Evolutionary conservation across 2,113 vertebrate genomes (phyloP).

Genomic region (Geococcyx californianus): DNA sequence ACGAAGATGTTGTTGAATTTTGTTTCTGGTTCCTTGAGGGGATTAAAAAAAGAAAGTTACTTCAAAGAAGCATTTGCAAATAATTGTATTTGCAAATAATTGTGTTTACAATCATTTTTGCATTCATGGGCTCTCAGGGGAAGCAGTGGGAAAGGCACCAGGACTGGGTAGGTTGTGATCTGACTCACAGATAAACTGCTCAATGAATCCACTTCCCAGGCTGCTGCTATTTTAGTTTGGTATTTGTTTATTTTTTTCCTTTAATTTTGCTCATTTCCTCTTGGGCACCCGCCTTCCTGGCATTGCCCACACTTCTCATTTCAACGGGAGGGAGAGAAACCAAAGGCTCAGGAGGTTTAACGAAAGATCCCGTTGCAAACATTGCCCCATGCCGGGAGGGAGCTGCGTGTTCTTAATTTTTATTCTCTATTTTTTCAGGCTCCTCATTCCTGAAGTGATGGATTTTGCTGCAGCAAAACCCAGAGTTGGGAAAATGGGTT

Average conservation of each 20-base stretch:
- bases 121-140: not conserved
- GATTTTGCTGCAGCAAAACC: not conserved
- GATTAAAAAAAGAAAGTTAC: not conserved
- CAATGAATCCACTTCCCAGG: not conserved
- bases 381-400: not conserved
- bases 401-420: not conserved
- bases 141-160: not conserved
- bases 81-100: not conserved
- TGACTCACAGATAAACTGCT: conserved; percentile 33
- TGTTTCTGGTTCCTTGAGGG: not conserved
- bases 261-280: not conserved
- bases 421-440: not conserved
- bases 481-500: not conserved
- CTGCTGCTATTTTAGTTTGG: not conserved
- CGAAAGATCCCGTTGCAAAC: not conserved
- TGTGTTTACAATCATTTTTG: not conserved
- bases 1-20: not conserved
- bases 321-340: not conserved
- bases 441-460: not conserved
- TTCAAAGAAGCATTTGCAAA: not conserved
- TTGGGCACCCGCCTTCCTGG: not conserved
- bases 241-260: not conserved
- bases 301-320: not conserved
- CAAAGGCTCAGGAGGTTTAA: not conserved
- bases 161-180: not conserved